Percentiles rank a stretch among this genome's conserved stretches.
Evolutionary conservation across 2,888 invertebrate species (phyloP).

Genomic region (Nomada fucata): DNA sequence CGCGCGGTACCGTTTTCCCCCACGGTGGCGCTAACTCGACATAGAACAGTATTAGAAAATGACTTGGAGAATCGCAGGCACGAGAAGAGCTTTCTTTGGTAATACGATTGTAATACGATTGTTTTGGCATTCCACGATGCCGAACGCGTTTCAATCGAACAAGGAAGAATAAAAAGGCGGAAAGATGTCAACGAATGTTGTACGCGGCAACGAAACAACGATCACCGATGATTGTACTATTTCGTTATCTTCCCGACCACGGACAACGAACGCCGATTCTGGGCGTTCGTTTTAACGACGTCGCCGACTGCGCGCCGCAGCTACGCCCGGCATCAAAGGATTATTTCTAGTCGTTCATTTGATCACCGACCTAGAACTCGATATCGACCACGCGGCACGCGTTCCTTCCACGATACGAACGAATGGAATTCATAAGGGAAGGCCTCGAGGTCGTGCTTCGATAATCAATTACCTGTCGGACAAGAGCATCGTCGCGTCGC

Average conservation of each 20-base stretch:
- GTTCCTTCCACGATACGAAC: constrained; percentile 1
- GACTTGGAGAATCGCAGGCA: constrained; percentile 42
- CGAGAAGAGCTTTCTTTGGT: constrained; percentile 37
- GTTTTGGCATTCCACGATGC: neutral
- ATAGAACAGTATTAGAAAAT: constrained; percentile 41
- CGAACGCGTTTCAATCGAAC: constrained; percentile 7
- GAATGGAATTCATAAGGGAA: constrained; percentile 33
- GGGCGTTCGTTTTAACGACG: no score
- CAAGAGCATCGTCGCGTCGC: constrained; percentile 1
- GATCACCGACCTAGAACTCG: constrained; percentile 24
- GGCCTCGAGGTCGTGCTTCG: constrained; percentile 28
- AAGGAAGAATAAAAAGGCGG: neutral
- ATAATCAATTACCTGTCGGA: constrained; percentile 20
- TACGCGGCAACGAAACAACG: no score
- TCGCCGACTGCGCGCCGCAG: constrained; percentile 12
- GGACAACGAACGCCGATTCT: neutral
- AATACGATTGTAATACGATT: constrained; percentile 10
- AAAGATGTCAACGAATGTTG: neutral
- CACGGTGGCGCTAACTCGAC: constrained; percentile 43
- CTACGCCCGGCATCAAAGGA: constrained; percentile 28
- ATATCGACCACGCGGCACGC: constrained; percentile 8
- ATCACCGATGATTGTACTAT: no score
- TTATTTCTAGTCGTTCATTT: constrained; percentile 15
- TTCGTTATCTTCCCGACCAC: neutral
- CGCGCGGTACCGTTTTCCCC: constrained; percentile 27